Base-by-base conservation (phyloP, 2,797 vertebrate genomes). In the Mormyrus proboscirostris region DNA sequence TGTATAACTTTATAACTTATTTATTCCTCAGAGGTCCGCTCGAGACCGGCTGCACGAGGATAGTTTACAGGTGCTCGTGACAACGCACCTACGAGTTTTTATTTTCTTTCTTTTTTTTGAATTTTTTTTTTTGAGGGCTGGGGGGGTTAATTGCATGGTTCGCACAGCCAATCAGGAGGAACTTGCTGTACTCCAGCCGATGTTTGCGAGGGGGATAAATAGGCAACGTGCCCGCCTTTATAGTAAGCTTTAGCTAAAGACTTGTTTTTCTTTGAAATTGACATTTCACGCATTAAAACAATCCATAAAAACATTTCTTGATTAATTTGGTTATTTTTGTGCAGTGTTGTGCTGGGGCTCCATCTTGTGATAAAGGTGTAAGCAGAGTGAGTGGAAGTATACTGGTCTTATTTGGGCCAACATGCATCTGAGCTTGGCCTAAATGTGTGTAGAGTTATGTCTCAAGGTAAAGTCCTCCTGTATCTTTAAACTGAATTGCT, bases 81-180 rank as follows among this genome's bases (percentile, higher is more conserved):
- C 90, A 88, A 90, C 92, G 87, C 90, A 91, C 92, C 93, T 53
- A 86, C 50, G 44, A 50, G 47, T 85, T 85, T 86, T 55, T 86
- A 29, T 53, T 53, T 86, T 86, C 50, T 22, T 49, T 49, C 41
- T 44, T 44, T 69, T 69, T 69, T 33, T 29, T 4, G 4, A 12
- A 2, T 6, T 62, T 25, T 65, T 65, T 38, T 38, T 55, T 47
- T 19, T 6, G 38, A n/a, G 5, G 38, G 73, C 4, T 41, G 73
- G 73, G 38, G 38, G 41, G 38, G 73, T 19, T 79, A 79, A 86
- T 86, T 50, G 25, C 47, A 53, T 59, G 33, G 53, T 86, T 51
- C 76, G 53, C 91, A 89, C 90, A 89, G 87, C 95, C 94, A 95
- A 94, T 95, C 93, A 93, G 84, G 90, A 3, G 16, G 19, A 55